Conservation (phyloP, 2,888 invertebrate genomes). For the Drosophila vallismaia region DNA sequence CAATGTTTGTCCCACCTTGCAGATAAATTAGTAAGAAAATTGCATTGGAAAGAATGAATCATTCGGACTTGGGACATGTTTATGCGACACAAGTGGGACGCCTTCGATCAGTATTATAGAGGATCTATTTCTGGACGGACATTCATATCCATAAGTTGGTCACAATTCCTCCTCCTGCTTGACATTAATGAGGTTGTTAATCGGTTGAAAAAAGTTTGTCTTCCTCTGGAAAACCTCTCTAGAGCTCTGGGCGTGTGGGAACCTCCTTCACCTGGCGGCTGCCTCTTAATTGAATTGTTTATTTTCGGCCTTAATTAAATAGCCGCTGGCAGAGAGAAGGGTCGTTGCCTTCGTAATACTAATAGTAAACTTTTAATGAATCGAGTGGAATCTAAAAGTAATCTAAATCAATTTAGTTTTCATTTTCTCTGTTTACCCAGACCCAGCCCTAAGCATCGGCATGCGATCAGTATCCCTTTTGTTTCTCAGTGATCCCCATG, state of each 20-base stretch:
- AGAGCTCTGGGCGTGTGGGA: background rate
- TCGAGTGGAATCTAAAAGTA: slow-evolving; percentile 15
- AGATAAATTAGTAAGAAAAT: slow-evolving; percentile 9
- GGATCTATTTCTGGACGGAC: slow-evolving; percentile 26
- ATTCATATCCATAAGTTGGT: slow-evolving; percentile 43
- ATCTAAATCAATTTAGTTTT: slow-evolving; percentile 49
- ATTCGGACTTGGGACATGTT: slow-evolving; percentile 40
- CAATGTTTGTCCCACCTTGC: slow-evolving; percentile 45
- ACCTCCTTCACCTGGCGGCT: slow-evolving; percentile 33
- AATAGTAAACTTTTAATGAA: slow-evolving; percentile 46
- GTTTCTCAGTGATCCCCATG: background rate
- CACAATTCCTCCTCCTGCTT: slow-evolving; percentile 16
- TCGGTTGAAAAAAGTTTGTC: slow-evolving; percentile 59
- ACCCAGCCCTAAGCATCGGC: slow-evolving; percentile 33
- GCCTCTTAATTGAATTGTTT: slow-evolving; percentile 39
- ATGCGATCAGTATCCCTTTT: slow-evolving; percentile 8
- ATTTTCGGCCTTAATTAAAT: slow-evolving; percentile 47
- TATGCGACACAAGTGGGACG: slow-evolving; percentile 48
- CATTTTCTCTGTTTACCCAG: slow-evolving; percentile 53
- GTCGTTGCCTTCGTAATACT: slow-evolving; percentile 61
- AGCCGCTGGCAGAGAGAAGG: slow-evolving; percentile 20
- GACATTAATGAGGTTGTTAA: slow-evolving; percentile 74
- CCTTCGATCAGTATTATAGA: slow-evolving; percentile 38
- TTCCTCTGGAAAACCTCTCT: background rate
- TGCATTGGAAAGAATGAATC: slow-evolving; percentile 28